Percentiles rank a stretch among this genome's conserved stretches.
Conservation (phyloP, 2,113 vertebrate genomes). For the Ariopsis seemanni region DNA sequence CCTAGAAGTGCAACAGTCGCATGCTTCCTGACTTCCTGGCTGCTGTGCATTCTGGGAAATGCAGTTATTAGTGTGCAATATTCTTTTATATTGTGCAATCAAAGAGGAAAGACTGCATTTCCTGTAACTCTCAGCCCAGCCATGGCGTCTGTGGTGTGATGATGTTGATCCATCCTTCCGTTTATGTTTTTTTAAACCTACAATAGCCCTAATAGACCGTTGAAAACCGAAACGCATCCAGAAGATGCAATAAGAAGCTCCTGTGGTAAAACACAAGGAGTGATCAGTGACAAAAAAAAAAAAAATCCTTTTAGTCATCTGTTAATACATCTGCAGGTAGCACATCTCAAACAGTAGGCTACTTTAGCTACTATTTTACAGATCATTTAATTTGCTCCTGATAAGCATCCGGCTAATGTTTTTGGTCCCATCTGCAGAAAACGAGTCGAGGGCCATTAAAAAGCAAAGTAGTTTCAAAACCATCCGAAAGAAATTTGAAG, state of each 20-base stretch:
- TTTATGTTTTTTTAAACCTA: no score
- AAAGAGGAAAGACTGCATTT: no score
- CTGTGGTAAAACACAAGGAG: background rate
- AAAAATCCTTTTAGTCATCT: background rate
- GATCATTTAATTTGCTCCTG: background rate
- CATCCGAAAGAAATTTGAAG: background rate
- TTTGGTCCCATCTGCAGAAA: background rate
- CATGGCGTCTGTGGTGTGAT: no score
- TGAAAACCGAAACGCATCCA: background rate
- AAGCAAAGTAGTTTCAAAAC: background rate
- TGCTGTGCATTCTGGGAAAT: no score
- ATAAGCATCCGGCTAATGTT: slow-evolving; percentile 10
- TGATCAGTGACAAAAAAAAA: background rate
- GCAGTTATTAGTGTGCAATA: no score
- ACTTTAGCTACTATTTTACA: slow-evolving; percentile 18
- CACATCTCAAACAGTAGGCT: background rate
- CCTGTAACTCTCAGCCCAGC: no score
- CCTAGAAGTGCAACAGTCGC: no score
- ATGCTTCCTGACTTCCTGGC: no score
- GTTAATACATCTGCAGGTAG: background rate
- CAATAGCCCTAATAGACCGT: no score
- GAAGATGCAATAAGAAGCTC: background rate
- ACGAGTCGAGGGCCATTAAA: slow-evolving; percentile 9
- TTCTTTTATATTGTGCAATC: no score
- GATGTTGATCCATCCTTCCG: no score